These are phyloP conservation scores for Drosophila nikananu DNA, from an alignment of 1,140 invertebrate genomes.

Conservation along the genomic window DNA sequence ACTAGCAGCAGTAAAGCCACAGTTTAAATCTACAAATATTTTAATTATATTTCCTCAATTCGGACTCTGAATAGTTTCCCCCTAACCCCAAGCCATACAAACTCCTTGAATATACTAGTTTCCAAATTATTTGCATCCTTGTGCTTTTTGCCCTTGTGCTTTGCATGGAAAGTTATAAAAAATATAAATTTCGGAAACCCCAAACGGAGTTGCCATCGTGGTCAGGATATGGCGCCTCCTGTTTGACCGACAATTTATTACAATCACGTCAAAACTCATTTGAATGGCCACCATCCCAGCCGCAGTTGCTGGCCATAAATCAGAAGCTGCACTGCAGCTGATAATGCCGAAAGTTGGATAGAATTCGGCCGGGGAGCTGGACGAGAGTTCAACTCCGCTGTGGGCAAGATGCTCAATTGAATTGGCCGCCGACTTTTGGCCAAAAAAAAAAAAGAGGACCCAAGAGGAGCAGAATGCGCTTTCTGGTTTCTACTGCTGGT, in stretches of 20 bases:
- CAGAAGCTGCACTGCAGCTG: conserved; percentile 76
- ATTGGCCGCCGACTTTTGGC: conserved; percentile 58
- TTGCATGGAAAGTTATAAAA: conserved; percentile 47
- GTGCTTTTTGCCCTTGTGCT: conserved; percentile 20
- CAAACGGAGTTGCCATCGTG: conserved; percentile 6
- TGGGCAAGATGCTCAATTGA: conserved; percentile 61
- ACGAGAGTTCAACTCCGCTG: conserved; percentile 8
- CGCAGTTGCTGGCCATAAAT: conserved; percentile 64
- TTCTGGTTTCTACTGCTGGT: conserved; percentile 14
- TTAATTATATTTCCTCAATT: not conserved
- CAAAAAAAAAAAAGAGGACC: conserved; percentile 26
- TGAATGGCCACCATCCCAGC: conserved; percentile 57
- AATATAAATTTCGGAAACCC: conserved; percentile 57
- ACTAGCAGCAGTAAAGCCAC: not conserved
- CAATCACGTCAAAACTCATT: conserved; percentile 83
- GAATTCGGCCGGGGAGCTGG: not conserved
- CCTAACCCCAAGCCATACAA: not conserved
- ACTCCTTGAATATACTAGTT: conserved; percentile 1
- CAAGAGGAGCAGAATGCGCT: conserved; percentile 11
- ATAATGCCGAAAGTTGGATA: conserved; percentile 48
- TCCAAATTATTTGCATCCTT: conserved; percentile 54
- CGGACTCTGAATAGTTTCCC: not conserved
- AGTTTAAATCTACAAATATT: not conserved
- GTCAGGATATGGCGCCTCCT: conserved; percentile 21
- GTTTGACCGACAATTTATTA: conserved; percentile 81